Base-by-base conservation (phyloP, 2,797 vertebrate species). In the Anableps anableps region DNA sequence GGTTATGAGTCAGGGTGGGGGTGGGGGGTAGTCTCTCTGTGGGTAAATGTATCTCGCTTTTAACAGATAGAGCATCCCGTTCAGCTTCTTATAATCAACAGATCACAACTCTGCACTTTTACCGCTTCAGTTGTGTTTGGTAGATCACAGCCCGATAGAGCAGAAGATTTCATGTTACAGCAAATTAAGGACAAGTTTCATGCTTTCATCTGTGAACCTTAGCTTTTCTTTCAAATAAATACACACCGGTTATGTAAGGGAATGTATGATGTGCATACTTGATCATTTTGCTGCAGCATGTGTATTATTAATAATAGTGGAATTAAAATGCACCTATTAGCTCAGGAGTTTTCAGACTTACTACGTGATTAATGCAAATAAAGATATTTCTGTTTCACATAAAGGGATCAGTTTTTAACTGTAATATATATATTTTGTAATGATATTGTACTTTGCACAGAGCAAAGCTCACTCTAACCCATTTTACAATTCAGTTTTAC, bases 41-140 rank as follows among this genome's bases (percentile, higher is more conserved):
- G 76, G 72, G 74, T 45, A 78, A 51, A 58, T 3, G 2, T 43
- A 16, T 68, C 17, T 41, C 38, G 26, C 23, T n/a, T 45, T 45
- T 70, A 70, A 45, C 66, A n/a, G 23, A 70, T 41, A 41, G 19
- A 51, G 74, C 34, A n/a, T 75, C 78, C 78, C 1, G 71, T 82
- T 74, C 80, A 89, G 76, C 58, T 80, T 71, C 73, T 83, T 76
- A 78, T 34, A 77, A 86, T 84, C 79, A 72, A 87, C 77, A 45
- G 89, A 90, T 90, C 92, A 85, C 84, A 92, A 89, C 94, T 91
- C 77, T 85, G 48, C 71, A 74, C 68, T 80, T 76, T 84, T 53
- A n/a, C 11, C 6, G 66, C 66, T 70, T 43, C 36, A 26, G 34
- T 64, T 68, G 1, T 14, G 43, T 70, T 70, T 70, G 66, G 11